Conservation (phyloP, 2,888 invertebrate species). For the Leptopterna dolabrata region DNA sequence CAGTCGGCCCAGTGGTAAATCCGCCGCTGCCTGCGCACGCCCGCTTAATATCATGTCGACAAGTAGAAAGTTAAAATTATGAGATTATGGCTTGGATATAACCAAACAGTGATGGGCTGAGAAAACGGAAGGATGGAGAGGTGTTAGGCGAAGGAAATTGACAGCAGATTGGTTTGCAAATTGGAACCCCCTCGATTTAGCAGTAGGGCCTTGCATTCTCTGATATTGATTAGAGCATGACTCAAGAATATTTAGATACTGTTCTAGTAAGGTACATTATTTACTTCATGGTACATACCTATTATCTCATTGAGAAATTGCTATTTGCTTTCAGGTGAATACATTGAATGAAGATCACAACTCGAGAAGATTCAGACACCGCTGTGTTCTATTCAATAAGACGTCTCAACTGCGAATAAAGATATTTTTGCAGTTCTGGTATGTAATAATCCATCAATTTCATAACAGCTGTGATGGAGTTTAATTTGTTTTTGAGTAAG, state of each 20-base stretch:
- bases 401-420: too few relatives aligned
- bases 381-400: too few relatives aligned
- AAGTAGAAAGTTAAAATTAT: not conserved
- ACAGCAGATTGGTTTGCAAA: conserved; percentile 56
- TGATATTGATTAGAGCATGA: conserved; percentile 1
- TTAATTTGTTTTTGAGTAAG: too few relatives aligned
- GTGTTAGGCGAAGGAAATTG: conserved; percentile 55
- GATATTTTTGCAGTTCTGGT: too few relatives aligned
- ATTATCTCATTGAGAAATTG: not conserved
- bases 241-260: not conserved
- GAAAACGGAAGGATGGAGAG: conserved; percentile 36
- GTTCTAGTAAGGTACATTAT: too few relatives aligned
- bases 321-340: not conserved
- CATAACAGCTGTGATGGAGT: too few relatives aligned
- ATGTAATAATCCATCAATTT: too few relatives aligned
- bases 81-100: not conserved
- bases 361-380: too few relatives aligned
- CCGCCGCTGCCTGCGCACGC: too few relatives aligned
- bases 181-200: conserved; percentile 40
- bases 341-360: too few relatives aligned
- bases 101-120: conserved; percentile 10
- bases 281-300: not conserved
- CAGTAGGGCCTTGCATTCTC: not conserved
- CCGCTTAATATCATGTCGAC: not conserved
- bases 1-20: too few relatives aligned